Conservation (phyloP, 2,888 invertebrate genomes). For the Diaperis boleti region DNA sequence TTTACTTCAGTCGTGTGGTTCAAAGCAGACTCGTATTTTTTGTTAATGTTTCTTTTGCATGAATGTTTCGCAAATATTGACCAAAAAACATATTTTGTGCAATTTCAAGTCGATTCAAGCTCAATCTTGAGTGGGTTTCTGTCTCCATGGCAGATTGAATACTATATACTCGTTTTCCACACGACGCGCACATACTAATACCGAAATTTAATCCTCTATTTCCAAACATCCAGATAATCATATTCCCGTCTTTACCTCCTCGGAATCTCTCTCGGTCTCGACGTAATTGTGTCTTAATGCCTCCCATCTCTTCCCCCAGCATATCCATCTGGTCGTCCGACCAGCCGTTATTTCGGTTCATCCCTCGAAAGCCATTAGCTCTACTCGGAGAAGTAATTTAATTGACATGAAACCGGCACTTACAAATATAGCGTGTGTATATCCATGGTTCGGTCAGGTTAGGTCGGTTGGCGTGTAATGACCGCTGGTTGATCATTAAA, state of each 20-base stretch:
- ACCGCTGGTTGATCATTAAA: slow-evolving; percentile 31
- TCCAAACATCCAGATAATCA: slow-evolving; percentile 7
- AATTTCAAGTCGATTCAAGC: too few relatives aligned
- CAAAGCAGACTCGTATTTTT: too few relatives aligned
- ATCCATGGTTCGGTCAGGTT: slow-evolving; percentile 1
- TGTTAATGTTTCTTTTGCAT: too few relatives aligned
- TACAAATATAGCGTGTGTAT: slow-evolving; percentile 20
- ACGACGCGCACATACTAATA: too few relatives aligned
- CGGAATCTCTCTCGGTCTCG: not conserved
- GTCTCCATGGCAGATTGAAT: too few relatives aligned
- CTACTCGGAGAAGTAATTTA: slow-evolving; percentile 15
- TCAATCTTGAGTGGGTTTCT: too few relatives aligned
- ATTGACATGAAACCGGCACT: slow-evolving; percentile 28
- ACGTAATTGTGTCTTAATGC: slow-evolving; percentile 25
- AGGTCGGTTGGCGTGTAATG: slow-evolving; percentile 3
- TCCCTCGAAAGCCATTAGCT: slow-evolving; percentile 24
- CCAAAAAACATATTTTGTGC: too few relatives aligned
- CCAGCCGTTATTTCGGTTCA: slow-evolving; percentile 15
- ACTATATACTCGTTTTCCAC: too few relatives aligned
- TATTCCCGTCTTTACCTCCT: slow-evolving; percentile 3
- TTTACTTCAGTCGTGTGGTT: too few relatives aligned
- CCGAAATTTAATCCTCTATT: too few relatives aligned
- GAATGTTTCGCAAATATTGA: too few relatives aligned
- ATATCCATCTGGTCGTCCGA: slow-evolving; percentile 7
- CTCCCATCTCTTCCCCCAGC: slow-evolving; percentile 6